Evolutionary conservation across 2,888 invertebrate species (phyloP).

Genomic region (Clistopyga incitator): DNA sequence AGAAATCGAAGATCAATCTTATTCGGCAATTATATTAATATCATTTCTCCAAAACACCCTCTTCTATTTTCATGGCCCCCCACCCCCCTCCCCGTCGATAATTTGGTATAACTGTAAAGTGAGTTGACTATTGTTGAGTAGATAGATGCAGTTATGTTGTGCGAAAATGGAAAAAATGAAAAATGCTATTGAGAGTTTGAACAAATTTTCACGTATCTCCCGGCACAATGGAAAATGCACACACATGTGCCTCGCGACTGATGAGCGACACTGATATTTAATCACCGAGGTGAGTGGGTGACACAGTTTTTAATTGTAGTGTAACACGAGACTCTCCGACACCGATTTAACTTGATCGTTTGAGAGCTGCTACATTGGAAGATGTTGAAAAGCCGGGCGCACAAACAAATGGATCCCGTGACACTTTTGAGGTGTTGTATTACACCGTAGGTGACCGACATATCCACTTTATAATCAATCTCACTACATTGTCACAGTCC

Average conservation of each 20-base stretch:
- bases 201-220: conserved; percentile 3
- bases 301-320: conserved; percentile 66
- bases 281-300: conserved; percentile 9
- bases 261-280: conserved; percentile 36
- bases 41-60: too few species aligned
- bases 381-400: conserved; percentile 21
- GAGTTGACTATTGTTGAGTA: too few species aligned
- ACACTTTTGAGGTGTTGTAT: conserved; percentile 54
- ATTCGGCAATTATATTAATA: too few species aligned
- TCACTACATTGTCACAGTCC: conserved; percentile 4
- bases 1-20: too few species aligned
- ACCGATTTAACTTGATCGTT: conserved; percentile 52
- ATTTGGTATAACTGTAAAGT: too few species aligned
- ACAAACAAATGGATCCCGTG: conserved; percentile 38
- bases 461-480: conserved; percentile 23
- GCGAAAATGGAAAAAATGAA: too few species aligned
- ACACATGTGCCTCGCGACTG: too few species aligned
- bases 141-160: too few species aligned
- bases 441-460: conserved; percentile 63
- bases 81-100: too few species aligned
- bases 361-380: conserved; percentile 16
- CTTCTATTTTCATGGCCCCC: too few species aligned
- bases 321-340: conserved; percentile 65
- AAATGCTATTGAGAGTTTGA: too few species aligned
- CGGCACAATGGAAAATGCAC: not conserved